Percentiles rank a stretch among this genome's conserved stretches.
phyloP scores from a whole-genome alignment of 2,888 invertebrate genomes.

The Atethmia centrago region DNA sequence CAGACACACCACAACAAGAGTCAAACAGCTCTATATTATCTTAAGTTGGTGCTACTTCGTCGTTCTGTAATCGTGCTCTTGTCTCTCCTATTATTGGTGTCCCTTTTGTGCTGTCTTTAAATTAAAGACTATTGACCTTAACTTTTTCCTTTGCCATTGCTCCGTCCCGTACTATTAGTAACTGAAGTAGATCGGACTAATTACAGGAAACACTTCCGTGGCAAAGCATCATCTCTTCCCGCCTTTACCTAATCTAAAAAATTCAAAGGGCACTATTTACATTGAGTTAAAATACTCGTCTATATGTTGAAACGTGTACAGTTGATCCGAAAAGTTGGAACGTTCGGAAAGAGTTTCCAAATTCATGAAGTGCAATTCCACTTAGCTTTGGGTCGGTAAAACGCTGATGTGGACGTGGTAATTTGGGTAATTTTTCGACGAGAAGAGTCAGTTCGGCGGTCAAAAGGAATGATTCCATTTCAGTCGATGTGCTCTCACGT shows the following conservation, averaged over 20 bases:
- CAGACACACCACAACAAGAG: conserved; percentile 10
- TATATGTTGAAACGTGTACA: conserved; percentile 34
- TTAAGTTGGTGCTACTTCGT: conserved; percentile 72
- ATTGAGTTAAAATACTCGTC: conserved; percentile 46
- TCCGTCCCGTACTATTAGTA: conserved; percentile 72
- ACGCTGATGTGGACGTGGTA: conserved; percentile 73
- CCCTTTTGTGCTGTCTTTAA: conserved; percentile 84
- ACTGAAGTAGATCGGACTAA: conserved; percentile 73
- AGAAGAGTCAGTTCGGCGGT: conserved; percentile 80
- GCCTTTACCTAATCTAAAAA: conserved; percentile 44
- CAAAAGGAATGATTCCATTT: conserved; percentile 86
- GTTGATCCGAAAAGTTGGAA: conserved; percentile 44
- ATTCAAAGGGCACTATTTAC: conserved; percentile 40
- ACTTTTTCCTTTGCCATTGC: conserved; percentile 78
- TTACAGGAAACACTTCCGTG: conserved; percentile 69
- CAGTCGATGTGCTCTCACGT: conserved; percentile 84
- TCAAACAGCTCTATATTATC: conserved; percentile 71
- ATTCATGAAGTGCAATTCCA: conserved; percentile 69
- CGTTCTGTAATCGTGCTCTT: conserved; percentile 81
- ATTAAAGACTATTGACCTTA: conserved; percentile 86
- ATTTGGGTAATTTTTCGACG: conserved; percentile 80
- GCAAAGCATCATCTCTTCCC: conserved; percentile 61
- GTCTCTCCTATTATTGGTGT: conserved; percentile 83
- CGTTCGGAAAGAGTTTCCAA: conserved; percentile 63
- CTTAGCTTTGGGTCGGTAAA: conserved; percentile 69